Conservation (phyloP, 2,113 vertebrate species). For the Catharus minimus region DNA sequence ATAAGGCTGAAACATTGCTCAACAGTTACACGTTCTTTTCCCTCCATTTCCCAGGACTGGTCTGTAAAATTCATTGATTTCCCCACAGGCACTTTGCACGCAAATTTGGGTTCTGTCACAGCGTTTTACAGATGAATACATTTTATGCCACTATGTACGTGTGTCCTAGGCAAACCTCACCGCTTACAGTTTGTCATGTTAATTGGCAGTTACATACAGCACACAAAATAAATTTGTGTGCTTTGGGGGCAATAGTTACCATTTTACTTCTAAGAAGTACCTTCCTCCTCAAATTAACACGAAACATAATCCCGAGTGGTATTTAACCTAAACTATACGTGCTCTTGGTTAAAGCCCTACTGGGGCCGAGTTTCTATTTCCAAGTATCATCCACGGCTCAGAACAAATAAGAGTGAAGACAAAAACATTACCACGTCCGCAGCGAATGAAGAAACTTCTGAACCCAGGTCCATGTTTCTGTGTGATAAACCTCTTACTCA, state of each 20-base stretch:
- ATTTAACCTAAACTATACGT: background rate
- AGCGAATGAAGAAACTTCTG: background rate
- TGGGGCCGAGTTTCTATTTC: background rate
- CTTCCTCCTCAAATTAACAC: background rate
- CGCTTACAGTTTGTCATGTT: background rate
- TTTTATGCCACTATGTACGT: background rate
- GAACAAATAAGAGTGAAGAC: background rate
- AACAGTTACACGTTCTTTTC: background rate
- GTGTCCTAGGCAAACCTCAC: background rate
- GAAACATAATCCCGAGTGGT: background rate
- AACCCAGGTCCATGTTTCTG: background rate
- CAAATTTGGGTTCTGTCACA: background rate
- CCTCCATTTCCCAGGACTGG: rapidly evolving
- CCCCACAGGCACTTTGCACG: background rate
- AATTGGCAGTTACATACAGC: background rate
- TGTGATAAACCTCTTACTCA: conserved; percentile 24
- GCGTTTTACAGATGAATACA: background rate
- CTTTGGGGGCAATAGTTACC: background rate
- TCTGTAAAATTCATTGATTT: background rate
- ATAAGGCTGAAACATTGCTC: rapidly evolving
- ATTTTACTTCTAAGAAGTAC: background rate
- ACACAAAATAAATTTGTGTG: background rate
- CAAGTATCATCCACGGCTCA: background rate
- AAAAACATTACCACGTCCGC: background rate
- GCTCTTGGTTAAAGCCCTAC: background rate